Evolutionary conservation across 2,888 invertebrate genomes (phyloP).

Genomic region (Elysia crispata): DNA sequence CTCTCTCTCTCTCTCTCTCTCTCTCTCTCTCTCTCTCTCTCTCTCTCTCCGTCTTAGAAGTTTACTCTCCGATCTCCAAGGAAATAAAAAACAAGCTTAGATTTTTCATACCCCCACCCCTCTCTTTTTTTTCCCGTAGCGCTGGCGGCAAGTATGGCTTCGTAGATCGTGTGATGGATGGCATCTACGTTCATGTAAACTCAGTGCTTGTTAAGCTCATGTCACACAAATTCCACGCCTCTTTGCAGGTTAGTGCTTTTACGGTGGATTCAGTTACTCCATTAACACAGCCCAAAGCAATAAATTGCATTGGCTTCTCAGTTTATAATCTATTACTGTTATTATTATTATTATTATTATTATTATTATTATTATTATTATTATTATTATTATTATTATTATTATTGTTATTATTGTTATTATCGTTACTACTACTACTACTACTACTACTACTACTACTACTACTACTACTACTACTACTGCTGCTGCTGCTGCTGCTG

Average conservation of each 20-base stretch:
- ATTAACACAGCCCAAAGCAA: too few relatives aligned
- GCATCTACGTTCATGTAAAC: slow-evolving; percentile 96
- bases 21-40: neutral
- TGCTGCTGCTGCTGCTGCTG: too few relatives aligned
- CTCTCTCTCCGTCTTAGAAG: neutral
- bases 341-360: slow-evolving; percentile 45
- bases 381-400: slow-evolving; percentile 37
- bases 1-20: neutral
- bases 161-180: slow-evolving; percentile 96
- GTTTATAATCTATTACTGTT: too few relatives aligned
- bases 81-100: too few relatives aligned
- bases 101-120: neutral
- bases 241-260: slow-evolving; percentile 93
- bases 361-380: slow-evolving; percentile 36
- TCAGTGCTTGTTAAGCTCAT: slow-evolving; percentile 94
- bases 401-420: slow-evolving; percentile 39
- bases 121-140: slow-evolving; percentile 53
- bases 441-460: slow-evolving; percentile 44
- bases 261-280: too few relatives aligned
- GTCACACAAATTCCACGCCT: slow-evolving; percentile 96
- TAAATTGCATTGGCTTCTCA: too few relatives aligned
- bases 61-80: neutral
- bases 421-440: slow-evolving; percentile 41
- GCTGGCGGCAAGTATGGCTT: slow-evolving; percentile 86
- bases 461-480: slow-evolving; percentile 39